Conservation (phyloP, 2,888 invertebrate genomes). For the Trilocha varians region DNA sequence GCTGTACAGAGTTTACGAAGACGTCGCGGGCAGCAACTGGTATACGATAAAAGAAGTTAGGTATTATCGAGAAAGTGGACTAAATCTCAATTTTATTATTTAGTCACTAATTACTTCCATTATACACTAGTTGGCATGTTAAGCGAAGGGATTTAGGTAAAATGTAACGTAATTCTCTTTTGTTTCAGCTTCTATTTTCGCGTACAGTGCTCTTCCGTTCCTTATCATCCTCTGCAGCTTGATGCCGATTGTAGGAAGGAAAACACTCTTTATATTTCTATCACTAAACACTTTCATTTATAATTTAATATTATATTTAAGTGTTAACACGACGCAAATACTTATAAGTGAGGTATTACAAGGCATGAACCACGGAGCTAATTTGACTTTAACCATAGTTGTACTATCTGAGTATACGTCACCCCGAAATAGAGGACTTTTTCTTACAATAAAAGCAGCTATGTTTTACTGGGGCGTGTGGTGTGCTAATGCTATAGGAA, state of each 20-base stretch:
- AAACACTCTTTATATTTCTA: slow-evolving; percentile 4
- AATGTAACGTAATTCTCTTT: not conserved
- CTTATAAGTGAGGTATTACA: no score
- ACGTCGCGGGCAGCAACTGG: no score
- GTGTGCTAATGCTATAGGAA: no score
- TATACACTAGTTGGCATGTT: no score
- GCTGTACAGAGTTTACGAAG: no score
- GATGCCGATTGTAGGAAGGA: slow-evolving; percentile 13
- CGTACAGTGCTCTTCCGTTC: no score
- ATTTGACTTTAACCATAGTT: slow-evolving; percentile 20
- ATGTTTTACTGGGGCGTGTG: slow-evolving; percentile 25
- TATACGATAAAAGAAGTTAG: no score
- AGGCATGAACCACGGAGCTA: slow-evolving; percentile 21
- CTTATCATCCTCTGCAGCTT: slow-evolving; percentile 12
- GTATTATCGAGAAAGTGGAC: no score
- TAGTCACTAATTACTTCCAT: no score
- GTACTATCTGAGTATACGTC: no score
- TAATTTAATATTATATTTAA: slow-evolving; percentile 24
- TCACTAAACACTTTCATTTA: slow-evolving; percentile 13
- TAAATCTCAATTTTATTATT: no score
- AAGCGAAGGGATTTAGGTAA: not conserved
- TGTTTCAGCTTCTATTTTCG: slow-evolving; percentile 16
- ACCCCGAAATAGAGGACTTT: slow-evolving; percentile 25
- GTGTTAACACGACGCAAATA: slow-evolving; percentile 21
- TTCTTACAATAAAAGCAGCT: slow-evolving; percentile 26